phyloP scores from a whole-genome alignment of 2,113 vertebrate genomes.

The Melanocharis versteri region DNA sequence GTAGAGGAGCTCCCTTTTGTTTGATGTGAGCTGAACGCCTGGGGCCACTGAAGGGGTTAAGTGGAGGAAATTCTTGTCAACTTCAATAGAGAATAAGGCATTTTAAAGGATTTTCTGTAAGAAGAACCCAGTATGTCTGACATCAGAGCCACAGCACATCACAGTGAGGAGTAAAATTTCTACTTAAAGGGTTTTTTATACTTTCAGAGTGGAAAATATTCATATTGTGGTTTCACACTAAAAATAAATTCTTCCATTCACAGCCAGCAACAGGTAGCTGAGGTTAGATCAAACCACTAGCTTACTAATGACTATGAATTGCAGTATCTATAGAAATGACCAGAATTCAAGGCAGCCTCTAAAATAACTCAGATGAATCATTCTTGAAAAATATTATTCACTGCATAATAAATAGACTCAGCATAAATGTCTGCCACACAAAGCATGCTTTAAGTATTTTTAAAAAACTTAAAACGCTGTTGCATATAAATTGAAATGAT shows the following conservation, averaged over 20 bases:
- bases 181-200: constrained; percentile 48
- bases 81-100: constrained; percentile 38
- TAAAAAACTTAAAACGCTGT: not conserved
- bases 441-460: not conserved
- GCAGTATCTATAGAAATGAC: constrained; percentile 62
- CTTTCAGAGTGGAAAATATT: constrained; percentile 54
- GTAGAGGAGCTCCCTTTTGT: constrained; percentile 15
- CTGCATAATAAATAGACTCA: not conserved
- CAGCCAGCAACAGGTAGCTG: constrained; percentile 60
- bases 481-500: not conserved
- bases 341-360: constrained; percentile 24
- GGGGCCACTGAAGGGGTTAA: constrained; percentile 39
- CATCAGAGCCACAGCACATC: constrained; percentile 34
- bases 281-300: constrained; percentile 30
- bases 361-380: constrained; percentile 60
- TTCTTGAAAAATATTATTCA: constrained; percentile 44
- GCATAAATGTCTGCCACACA: not conserved
- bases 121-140: constrained; percentile 27
- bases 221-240: constrained; percentile 50
- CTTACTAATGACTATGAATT: constrained; percentile 31
- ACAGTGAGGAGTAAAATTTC: constrained; percentile 18
- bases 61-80: constrained; percentile 47
- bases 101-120: constrained; percentile 45
- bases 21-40: not conserved
- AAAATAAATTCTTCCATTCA: constrained; percentile 61